Evolutionary conservation across 2,113 vertebrate genomes (phyloP).

Genomic region (Benitochromis conjunctus): DNA sequence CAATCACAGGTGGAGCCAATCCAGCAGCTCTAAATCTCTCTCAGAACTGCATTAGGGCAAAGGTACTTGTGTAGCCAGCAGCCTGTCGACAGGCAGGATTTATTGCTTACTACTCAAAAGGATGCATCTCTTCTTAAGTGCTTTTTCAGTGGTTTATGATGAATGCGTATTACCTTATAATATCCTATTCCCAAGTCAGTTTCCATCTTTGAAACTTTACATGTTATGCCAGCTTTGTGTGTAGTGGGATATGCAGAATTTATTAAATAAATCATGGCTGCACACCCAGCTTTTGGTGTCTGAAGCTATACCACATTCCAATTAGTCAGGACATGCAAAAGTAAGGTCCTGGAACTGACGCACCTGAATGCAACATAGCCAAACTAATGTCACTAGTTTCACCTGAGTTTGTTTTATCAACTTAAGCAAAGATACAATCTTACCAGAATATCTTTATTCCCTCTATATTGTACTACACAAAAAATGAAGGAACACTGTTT

Average conservation of each 20-base stretch:
- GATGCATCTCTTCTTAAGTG: not conserved
- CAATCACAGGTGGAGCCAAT: not conserved
- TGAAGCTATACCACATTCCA: not conserved
- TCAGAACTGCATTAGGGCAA: not conserved
- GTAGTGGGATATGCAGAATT: not conserved
- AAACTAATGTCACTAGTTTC: not conserved
- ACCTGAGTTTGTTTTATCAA: not conserved
- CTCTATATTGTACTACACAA: not conserved
- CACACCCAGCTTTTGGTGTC: not conserved
- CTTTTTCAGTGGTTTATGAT: not conserved
- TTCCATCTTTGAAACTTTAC: not conserved
- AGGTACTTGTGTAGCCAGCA: not conserved
- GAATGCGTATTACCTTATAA: not conserved
- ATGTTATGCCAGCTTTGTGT: not conserved
- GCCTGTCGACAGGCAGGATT: slow-evolving; percentile 2
- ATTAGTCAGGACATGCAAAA: not conserved
- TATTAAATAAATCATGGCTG: not conserved
- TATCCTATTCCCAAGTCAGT: not conserved
- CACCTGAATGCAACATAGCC: not conserved
- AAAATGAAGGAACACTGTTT: not conserved
- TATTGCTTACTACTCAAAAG: slow-evolving; percentile 1
- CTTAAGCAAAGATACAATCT: not conserved
- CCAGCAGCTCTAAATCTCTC: slow-evolving; percentile 20
- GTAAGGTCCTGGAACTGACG: not conserved
- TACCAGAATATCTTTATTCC: not conserved